These are phyloP conservation scores for Lepidochrysops patricia DNA, from an alignment of 2,888 invertebrate species.

Conservation along the genomic window DNA sequence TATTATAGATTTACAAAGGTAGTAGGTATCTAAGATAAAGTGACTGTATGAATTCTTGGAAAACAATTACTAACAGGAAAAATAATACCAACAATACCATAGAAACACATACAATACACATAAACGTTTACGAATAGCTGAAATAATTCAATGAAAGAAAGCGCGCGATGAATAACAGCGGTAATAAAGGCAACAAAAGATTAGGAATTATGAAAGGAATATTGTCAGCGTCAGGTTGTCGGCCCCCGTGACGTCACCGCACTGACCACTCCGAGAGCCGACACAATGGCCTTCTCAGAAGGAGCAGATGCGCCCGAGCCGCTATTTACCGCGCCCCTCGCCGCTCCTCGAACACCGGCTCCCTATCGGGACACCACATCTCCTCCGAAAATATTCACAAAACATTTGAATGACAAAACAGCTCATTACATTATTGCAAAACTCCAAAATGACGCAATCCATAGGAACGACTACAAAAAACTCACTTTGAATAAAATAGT, in stretches of 20 bases:
- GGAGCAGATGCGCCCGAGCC: slow-evolving; percentile 66
- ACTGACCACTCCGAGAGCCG: slow-evolving; percentile 66
- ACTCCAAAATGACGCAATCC: slow-evolving; percentile 18
- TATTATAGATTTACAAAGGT: neutral
- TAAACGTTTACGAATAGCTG: neutral
- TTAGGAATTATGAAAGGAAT: slow-evolving; percentile 32
- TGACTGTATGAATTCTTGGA: neutral
- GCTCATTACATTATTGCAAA: neutral
- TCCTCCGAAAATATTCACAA: slow-evolving; percentile 14
- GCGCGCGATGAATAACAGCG: slow-evolving; percentile 7
- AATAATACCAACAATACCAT: neutral
- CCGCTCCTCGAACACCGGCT: slow-evolving; percentile 34
- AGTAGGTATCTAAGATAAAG: neutral
- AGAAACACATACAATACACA: neutral
- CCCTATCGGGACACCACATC: slow-evolving; percentile 29
- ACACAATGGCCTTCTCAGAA: slow-evolving; percentile 70
- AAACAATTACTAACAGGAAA: neutral
- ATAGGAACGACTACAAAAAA: slow-evolving; percentile 39
- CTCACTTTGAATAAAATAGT: slow-evolving; percentile 51
- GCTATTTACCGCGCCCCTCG: slow-evolving; percentile 51
- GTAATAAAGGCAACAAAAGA: slow-evolving; percentile 9
- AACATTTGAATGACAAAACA: slow-evolving; percentile 10
- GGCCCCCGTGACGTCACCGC: slow-evolving; percentile 71
- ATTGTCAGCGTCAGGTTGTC: slow-evolving; percentile 56
- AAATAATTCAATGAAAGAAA: neutral